Evolutionary conservation across 2,113 vertebrate species (phyloP).

Genomic region (Myrmecophaga tridactyla): DNA sequence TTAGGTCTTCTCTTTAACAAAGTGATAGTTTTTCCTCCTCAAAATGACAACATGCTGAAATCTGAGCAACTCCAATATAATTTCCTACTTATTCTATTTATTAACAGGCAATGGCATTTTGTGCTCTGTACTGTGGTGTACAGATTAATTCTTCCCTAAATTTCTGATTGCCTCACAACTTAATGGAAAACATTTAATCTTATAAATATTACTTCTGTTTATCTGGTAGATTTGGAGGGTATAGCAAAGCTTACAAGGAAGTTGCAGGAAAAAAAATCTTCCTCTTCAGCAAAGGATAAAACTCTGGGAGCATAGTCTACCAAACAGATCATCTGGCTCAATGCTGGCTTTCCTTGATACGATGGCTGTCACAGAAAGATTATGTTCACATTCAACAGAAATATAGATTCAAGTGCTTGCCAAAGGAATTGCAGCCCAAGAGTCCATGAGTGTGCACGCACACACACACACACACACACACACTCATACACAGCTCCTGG

Average conservation of each 20-base stretch:
- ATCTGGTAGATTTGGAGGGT: background rate
- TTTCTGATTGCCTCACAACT: constrained; percentile 26
- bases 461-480: background rate
- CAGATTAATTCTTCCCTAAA: background rate
- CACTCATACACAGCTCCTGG: background rate
- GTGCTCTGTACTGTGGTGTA: background rate
- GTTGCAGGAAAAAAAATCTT: background rate
- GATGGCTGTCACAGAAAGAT: background rate
- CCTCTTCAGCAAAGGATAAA: background rate
- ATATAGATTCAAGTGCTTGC: background rate
- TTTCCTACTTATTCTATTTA: background rate
- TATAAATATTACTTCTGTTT: background rate
- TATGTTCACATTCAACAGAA: background rate
- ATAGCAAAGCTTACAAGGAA: background rate
- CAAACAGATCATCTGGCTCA: background rate
- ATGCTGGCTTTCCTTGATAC: background rate
- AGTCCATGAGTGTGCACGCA: background rate
- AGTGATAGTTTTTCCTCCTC: background rate
- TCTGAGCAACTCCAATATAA: background rate
- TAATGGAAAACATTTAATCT: background rate
- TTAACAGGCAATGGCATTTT: background rate
- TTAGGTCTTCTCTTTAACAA: background rate
- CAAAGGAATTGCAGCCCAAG: background rate
- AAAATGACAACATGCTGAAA: background rate
- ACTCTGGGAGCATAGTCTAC: background rate